Percentiles rank a stretch among this genome's conserved stretches.
These are phyloP conservation scores for Rhaphigaster nebulosa DNA, from an alignment of 2,888 invertebrate genomes.

Conservation along the genomic window DNA sequence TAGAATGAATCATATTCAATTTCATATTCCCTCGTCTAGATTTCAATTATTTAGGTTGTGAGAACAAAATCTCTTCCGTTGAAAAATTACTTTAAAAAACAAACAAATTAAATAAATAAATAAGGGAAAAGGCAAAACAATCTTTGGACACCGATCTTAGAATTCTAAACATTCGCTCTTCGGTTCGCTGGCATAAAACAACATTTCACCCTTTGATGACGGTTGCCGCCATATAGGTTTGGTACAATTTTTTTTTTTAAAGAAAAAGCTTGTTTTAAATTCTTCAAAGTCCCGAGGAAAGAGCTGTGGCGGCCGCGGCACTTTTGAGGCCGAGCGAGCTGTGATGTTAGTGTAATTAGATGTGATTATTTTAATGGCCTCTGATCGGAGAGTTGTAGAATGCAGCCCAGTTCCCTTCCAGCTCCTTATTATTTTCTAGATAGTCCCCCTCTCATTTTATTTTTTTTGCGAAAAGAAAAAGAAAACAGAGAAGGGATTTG, in stretches of 20 bases:
- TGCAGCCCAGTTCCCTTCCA: background rate
- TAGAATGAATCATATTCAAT: too few species aligned
- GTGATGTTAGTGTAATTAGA: conserved; percentile 40
- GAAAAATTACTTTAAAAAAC: background rate
- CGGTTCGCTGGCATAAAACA: background rate
- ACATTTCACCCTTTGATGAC: conserved; percentile 39
- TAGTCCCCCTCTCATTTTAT: background rate
- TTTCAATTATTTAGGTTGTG: too few species aligned
- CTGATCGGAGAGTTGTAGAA: conserved; percentile 2
- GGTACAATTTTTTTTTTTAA: conserved; percentile 8
- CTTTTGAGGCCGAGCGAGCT: background rate
- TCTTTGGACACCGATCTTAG: background rate
- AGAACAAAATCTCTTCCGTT: background rate
- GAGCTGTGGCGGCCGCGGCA: too few species aligned
- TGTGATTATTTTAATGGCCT: conserved; percentile 38
- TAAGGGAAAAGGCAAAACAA: background rate
- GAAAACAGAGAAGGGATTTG: background rate
- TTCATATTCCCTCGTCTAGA: too few species aligned
- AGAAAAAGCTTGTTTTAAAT: conserved; percentile 31
- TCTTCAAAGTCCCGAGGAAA: background rate
- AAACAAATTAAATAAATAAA: background rate
- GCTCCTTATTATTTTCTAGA: conserved; percentile 4
- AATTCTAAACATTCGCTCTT: background rate
- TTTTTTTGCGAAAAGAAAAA: background rate
- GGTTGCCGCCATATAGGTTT: conserved; percentile 10